Percentiles rank a stretch among this genome's conserved stretches.
phyloP scores from a whole-genome alignment of 2,113 vertebrate species.

The Parus major region DNA sequence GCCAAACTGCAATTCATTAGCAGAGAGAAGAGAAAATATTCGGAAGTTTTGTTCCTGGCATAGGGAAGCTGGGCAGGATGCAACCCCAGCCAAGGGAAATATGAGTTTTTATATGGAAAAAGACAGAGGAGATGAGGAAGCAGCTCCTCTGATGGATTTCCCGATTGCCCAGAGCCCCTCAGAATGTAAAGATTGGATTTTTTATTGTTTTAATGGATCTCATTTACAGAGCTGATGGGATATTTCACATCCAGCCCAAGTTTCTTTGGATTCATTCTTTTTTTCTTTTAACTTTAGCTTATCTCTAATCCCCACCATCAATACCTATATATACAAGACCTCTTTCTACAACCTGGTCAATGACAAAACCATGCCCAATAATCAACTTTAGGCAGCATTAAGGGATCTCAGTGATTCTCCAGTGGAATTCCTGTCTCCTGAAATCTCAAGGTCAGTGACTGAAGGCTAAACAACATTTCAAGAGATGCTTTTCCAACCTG shows the following conservation, averaged over 20 bases:
- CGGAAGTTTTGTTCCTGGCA: background rate
- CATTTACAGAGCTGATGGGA: conserved; percentile 18
- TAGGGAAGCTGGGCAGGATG: background rate
- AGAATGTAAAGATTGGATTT: background rate
- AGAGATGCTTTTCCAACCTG: background rate
- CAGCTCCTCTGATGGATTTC: conserved; percentile 4
- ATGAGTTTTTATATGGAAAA: conserved; percentile 15
- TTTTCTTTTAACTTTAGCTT: background rate
- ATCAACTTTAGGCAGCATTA: background rate
- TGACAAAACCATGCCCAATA: background rate
- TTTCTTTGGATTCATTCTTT: background rate
- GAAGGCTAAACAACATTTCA: background rate
- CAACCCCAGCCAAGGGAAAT: background rate
- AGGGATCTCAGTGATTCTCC: background rate
- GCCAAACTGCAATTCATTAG: background rate
- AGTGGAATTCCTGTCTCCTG: background rate
- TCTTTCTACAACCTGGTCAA: background rate
- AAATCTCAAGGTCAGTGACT: background rate
- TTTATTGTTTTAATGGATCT: conserved; percentile 35
- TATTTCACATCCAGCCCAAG: background rate
- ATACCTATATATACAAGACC: background rate
- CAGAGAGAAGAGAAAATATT: background rate
- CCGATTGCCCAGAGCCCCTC: background rate
- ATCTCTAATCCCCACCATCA: background rate
- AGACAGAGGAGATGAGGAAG: conserved; percentile 36